These are phyloP conservation scores for Palythoa grandiflora DNA, from an alignment of 92 coral and sea anemone species.

Conservation along the genomic window DNA sequence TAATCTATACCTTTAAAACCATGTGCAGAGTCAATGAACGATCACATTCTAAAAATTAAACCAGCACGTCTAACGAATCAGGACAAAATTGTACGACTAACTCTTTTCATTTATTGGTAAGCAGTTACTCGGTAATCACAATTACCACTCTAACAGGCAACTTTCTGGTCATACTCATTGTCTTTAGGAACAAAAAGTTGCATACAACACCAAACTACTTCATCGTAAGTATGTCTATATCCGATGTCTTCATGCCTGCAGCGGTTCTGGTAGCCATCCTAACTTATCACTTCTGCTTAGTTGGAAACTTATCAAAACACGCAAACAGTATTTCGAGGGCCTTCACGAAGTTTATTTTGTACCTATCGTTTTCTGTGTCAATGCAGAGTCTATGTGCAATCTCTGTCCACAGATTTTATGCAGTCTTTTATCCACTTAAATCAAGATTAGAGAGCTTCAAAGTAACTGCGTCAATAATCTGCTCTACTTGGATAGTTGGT, in stretches of 20 bases:
- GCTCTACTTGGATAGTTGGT: background rate
- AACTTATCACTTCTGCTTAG: background rate
- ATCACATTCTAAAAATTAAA: background rate
- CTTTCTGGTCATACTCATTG: background rate
- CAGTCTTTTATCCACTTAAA: slow-evolving; percentile 13
- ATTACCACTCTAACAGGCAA: background rate
- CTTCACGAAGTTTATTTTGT: background rate
- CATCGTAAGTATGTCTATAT: slow-evolving; percentile 8
- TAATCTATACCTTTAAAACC: no score
- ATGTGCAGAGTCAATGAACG: background rate
- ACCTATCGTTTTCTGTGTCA: background rate
- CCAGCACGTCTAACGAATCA: background rate
- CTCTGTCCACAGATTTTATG: slow-evolving; percentile 18
- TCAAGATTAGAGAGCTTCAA: slow-evolving; percentile 3
- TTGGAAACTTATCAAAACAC: background rate
- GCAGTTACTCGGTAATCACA: background rate
- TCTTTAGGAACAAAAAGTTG: background rate
- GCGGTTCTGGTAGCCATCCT: background rate
- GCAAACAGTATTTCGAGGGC: background rate
- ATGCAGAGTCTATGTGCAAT: slow-evolving; percentile 9
- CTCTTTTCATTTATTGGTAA: background rate
- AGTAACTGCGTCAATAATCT: background rate
- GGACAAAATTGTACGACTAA: background rate
- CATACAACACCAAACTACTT: slow-evolving; percentile 25
- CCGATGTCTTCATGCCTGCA: background rate